Percentiles rank a stretch among this genome's conserved stretches.
Conservation (phyloP, 64 coral and sea anemone genomes). For the Porites lutea region DNA sequence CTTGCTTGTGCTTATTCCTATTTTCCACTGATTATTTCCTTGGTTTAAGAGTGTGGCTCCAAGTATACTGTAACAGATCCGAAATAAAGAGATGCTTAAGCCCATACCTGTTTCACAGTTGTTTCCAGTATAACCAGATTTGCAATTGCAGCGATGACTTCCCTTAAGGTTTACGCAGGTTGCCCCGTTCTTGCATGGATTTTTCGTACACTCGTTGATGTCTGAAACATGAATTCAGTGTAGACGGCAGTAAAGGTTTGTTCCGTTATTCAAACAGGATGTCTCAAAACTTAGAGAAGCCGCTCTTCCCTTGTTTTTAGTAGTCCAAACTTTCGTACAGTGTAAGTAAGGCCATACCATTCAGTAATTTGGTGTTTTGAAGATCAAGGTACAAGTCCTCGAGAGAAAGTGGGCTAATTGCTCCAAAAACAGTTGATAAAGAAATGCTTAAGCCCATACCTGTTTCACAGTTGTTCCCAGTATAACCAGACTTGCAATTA, state of each 20-base stretch:
- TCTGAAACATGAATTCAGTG: background rate
- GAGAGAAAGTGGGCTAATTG: no score
- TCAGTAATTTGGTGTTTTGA: no score
- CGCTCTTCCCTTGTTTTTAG: no score
- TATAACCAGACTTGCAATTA: slow-evolving; percentile 54
- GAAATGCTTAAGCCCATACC: background rate
- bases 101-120: slow-evolving; percentile 42
- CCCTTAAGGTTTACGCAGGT: slow-evolving; percentile 51
- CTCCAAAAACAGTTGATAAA: background rate
- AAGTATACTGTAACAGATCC: no score
- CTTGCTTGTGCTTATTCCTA: no score
- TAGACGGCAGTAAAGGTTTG: no score
- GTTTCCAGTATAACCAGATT: slow-evolving; percentile 51
- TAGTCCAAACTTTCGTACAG: no score
- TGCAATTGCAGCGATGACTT: slow-evolving; percentile 61
- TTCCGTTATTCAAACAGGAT: no score
- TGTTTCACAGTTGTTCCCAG: slow-evolving; percentile 51
- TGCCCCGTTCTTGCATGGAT: slow-evolving; percentile 53
- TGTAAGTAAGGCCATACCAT: no score
- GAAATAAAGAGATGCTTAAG: background rate
- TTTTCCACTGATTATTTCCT: no score
- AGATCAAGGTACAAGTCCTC: no score
- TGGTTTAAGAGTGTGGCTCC: slow-evolving; percentile 10
- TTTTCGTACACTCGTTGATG: slow-evolving; percentile 41
- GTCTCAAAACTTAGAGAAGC: no score